Evolutionary conservation across 2,888 invertebrate genomes (phyloP).

Genomic region (Euphydryas editha): DNA sequence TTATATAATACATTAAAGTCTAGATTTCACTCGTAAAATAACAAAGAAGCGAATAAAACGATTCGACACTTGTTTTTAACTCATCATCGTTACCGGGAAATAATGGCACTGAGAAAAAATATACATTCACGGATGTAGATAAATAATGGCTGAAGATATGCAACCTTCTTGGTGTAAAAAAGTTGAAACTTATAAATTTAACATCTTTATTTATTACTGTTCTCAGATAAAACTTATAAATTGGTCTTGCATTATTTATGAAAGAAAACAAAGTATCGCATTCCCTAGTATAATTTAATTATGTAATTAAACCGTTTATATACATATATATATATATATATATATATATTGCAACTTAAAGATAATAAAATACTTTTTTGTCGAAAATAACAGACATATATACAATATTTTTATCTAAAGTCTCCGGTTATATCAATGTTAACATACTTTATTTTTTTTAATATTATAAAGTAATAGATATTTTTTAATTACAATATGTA

Average conservation of each 20-base stretch:
- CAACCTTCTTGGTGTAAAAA: not conserved
- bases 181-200: conserved; percentile 2
- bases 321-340: too few species aligned
- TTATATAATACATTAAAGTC: not conserved
- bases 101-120: conserved; percentile 19
- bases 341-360: not conserved
- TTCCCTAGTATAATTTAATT: not conserved
- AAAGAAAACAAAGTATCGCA: not conserved
- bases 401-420: too few species aligned
- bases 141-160: conserved; percentile 5
- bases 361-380: too few species aligned
- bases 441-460: too few species aligned
- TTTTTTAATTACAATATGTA: too few species aligned
- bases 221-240: conserved; percentile 4
- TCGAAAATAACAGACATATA: too few species aligned
- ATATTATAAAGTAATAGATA: too few species aligned
- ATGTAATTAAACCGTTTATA: not conserved
- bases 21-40: conserved; percentile 19
- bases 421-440: too few species aligned
- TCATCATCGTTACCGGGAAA: conserved; percentile 16
- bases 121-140: conserved; percentile 23
- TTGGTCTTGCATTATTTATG: conserved; percentile 5
- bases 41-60: conserved; percentile 20
- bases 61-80: conserved; percentile 7
- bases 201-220: conserved; percentile 1